A percentile compares a stretch with the other conserved stretches of the same genome.
Evolutionary conservation across 2,888 invertebrate species (phyloP).

Genomic region (Allygus modestus): DNA sequence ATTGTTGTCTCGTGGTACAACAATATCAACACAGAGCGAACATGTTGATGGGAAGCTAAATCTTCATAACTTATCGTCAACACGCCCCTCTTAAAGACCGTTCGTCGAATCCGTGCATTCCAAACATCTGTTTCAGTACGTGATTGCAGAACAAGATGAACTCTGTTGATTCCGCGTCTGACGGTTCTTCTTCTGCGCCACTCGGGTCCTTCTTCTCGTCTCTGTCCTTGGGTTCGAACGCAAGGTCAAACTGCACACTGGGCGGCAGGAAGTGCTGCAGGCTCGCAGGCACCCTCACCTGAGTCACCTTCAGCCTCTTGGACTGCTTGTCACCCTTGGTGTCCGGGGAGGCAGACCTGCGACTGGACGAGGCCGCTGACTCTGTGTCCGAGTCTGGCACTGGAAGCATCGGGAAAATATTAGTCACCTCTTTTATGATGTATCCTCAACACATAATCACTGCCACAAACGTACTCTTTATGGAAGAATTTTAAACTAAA

Average conservation of each 20-base stretch:
- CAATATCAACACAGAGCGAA: no score
- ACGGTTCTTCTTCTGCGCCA: background rate
- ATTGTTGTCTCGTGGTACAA: no score
- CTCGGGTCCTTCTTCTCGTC: background rate
- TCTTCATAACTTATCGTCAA: background rate
- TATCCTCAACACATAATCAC: no score
- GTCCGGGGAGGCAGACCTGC: background rate
- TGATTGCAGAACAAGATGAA: conserved; percentile 49
- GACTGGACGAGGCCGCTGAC: background rate
- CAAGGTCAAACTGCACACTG: background rate
- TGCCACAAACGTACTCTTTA: no score
- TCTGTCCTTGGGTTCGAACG: background rate
- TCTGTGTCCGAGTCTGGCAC: conserved; percentile 2
- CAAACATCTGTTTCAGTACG: conserved; percentile 38
- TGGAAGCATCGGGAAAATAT: background rate
- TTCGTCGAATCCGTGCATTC: conserved; percentile 50
- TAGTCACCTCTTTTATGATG: no score
- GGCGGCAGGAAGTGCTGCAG: conserved; percentile 42
- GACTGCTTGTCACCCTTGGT: background rate
- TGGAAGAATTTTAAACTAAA: no score
- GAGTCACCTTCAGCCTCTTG: background rate
- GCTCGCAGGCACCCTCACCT: background rate
- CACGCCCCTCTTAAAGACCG: conserved; percentile 16
- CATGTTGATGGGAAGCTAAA: no score
- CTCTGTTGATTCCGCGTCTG: conserved; percentile 34